Evolutionary conservation across 2,888 invertebrate species (phyloP).

Genomic region (Dioctria linearis): DNA sequence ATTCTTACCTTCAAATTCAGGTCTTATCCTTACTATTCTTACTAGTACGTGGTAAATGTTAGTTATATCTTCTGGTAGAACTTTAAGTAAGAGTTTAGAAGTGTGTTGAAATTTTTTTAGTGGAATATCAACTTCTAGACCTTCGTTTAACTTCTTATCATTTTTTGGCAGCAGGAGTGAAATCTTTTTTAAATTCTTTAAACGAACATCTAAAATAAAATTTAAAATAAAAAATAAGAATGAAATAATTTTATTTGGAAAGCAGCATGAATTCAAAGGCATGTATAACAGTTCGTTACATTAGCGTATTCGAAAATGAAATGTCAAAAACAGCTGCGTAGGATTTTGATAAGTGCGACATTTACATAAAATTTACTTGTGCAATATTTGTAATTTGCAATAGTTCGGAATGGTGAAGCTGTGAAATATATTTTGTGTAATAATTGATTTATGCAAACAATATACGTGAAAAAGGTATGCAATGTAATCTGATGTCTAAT

Average conservation of each 20-base stretch:
- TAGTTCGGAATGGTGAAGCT: no score
- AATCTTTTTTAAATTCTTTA: background rate
- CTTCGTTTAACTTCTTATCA: constrained; percentile 16
- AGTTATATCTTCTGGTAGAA: constrained; percentile 64
- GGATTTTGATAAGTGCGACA: constrained; percentile 6
- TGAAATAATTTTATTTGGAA: background rate
- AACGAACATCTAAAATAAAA: constrained; percentile 2
- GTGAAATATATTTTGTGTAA: no score
- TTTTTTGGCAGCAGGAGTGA: background rate
- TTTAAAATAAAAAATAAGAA: no score
- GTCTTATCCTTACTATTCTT: background rate
- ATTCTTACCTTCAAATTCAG: no score
- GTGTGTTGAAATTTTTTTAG: constrained; percentile 66
- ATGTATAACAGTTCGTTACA: background rate
- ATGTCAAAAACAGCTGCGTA: constrained; percentile 11
- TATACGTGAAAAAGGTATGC: no score
- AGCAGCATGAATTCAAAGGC: background rate
- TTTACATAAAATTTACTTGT: background rate
- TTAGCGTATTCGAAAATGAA: constrained; percentile 1
- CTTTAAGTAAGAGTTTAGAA: constrained; percentile 64
- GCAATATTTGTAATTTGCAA: no score
- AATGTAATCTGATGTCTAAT: no score
- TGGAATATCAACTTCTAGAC: constrained; percentile 68
- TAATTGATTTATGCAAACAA: no score
- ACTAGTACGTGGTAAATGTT: constrained; percentile 58